Evolutionary conservation across 2,113 vertebrate species (phyloP), one percentile per base, ranked within the genome.

Genomic region (Oreotrochilus melanogaster): DNA sequence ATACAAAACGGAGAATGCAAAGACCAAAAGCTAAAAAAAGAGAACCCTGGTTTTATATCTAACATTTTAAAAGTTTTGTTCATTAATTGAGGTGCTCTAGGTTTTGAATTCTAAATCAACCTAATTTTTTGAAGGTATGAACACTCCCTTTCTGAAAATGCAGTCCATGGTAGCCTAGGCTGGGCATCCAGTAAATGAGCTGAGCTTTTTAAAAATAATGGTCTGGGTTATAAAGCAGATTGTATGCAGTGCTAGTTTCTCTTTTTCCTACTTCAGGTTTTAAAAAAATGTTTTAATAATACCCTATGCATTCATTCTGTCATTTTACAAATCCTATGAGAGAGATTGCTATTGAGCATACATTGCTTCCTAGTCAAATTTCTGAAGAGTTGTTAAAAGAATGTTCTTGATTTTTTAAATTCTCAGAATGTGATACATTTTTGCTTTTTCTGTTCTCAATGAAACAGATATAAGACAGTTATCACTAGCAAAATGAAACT

Each of bases 401-500:
- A 47, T 39, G 39, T 18, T 91, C 72, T 84, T 62, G 15, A 42
- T n/a, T 91, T 93, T 88, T 74, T 69, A 69, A 79, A 47, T 92
- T 94, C 92, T 87, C 43, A 89, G 91, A 90, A 86, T 2, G 11
- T 93, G 30, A 54, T 91, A n/a, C 17, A 53, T 95, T 95, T 72
- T 64, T 69, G 66, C 65, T 94, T 95, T 94, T 72, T 89, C 61
- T 95, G 14, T 81, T 96, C 69, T 96, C 42, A 28, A 51, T 96
- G 93, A 97, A 94, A 54, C 58, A 93, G 88, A 91, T 89, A 92
- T 16, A 81, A 95, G 91, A 78, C 23, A 94, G 87, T 96, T 97
- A 95, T 22, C 50, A 86, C 92, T 94, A 89, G 72, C 79, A 94
- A 97, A 97, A 97, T 96, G 93, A 96, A 97, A 96, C 98, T 97